Base-by-base conservation (phyloP, 2,888 invertebrate species). In the Andrena flavipes region DNA sequence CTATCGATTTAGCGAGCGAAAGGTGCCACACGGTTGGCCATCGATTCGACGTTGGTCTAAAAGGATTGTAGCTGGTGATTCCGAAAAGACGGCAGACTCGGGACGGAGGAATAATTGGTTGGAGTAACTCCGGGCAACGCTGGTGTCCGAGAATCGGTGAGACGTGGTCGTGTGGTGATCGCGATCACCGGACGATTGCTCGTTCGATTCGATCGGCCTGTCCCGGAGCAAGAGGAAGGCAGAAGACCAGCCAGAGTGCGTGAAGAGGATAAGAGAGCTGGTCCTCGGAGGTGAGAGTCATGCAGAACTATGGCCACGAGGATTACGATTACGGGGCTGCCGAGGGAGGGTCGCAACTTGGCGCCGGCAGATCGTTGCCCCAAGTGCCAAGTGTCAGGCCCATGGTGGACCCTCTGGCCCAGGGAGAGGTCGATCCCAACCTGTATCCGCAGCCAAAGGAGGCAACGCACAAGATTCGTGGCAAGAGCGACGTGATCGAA, bases 391-490 rank as follows among this genome's bases (percentile, higher is more conserved):
- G 94, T 54, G 94, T 94, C 8, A 94, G 98, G 86, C 98, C 98
- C 69, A 95, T 96, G 94, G 98, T 98, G 78, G 96, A 97, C 94
- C 97, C 98, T 13, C 96, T 97, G 88, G 98, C 97, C 87, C 95
- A 95, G 89, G 98, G 98, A 84, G 97, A 98, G 94, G 98, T 98
- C 85, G 98, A 98, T 95, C 97, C 98, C 74, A 95, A 95, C 92
- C 95, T 96, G 90, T 98, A 98, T 94, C 97, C 97, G 13, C 96
- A 96, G 93, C 97, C 98, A 4, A 98, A 98, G 94, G 98, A 98
- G 91, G 97, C 97, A 70, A 98, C 98, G 89, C 96, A 98, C 95
- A 98, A 98, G 95, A 97, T 98, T 90, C 96, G 98, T 86, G 98
- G 98, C 54, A 97, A 96, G 93, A 96, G 97, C 88, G 98, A 98